These are phyloP conservation scores for Tor tambroides DNA, from an alignment of 2,113 vertebrate genomes.

Conservation along the genomic window DNA sequence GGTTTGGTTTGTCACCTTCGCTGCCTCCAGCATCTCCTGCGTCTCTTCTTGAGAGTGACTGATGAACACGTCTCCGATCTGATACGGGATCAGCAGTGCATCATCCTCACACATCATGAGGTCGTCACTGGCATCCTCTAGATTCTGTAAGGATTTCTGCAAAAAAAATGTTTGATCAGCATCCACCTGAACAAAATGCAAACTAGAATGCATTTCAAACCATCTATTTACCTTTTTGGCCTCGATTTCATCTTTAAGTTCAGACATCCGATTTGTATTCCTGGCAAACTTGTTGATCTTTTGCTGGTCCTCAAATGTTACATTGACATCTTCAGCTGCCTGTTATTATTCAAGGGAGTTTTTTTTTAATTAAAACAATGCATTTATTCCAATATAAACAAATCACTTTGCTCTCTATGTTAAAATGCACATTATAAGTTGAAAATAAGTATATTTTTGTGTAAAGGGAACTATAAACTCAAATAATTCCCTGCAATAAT, in stretches of 20 bases:
- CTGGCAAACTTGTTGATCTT: constrained; percentile 99
- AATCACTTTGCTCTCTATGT: not conserved
- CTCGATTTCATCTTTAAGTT: constrained; percentile 96
- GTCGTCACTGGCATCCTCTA: constrained; percentile 95
- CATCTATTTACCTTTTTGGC: constrained; percentile 83
- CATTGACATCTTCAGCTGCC: constrained; percentile 95
- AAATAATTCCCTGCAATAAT: not conserved
- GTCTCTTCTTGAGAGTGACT: constrained; percentile 95
- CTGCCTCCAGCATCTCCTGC: constrained; percentile 92
- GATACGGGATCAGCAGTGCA: constrained; percentile 86
- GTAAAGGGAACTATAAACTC: not conserved
- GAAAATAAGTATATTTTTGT: no score
- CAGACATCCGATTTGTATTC: constrained; percentile 91
- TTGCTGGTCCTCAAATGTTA: constrained; percentile 97
- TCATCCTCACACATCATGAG: constrained; percentile 92
- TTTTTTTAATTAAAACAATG: not conserved
- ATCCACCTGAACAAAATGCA: not conserved
- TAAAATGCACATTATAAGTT: not conserved
- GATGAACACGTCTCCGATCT: constrained; percentile 95
- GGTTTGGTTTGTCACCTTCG: constrained; percentile 80
- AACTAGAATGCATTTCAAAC: not conserved
- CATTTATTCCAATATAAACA: not conserved
- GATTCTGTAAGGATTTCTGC: constrained; percentile 93
- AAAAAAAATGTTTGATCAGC: constrained; percentile 22
- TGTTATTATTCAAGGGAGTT: constrained; percentile 57